phyloP scores from a whole-genome alignment of 2,888 invertebrate genomes.

The Seira sanloemensis region DNA sequence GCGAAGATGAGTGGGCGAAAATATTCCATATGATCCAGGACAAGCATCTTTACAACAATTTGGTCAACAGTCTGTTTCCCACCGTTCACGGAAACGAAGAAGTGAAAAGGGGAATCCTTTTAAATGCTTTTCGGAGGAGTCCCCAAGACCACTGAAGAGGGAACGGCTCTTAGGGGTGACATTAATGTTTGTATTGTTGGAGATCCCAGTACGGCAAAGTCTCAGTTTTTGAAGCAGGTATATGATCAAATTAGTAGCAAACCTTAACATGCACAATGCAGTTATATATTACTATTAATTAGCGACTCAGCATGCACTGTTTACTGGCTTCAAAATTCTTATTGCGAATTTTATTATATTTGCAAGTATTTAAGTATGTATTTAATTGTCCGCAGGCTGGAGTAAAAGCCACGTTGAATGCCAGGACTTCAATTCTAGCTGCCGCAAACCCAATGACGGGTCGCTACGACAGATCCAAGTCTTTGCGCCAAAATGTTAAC shows the following conservation, averaged over 20 bases:
- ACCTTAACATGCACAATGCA: no score
- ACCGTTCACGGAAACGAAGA: conserved; percentile 96
- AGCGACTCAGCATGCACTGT: no score
- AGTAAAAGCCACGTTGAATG: conserved; percentile 77
- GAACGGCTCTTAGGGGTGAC: conserved; percentile 95
- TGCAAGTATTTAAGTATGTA: neutral
- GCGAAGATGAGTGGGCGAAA: conserved; percentile 94
- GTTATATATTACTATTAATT: no score
- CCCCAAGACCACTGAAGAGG: conserved; percentile 93
- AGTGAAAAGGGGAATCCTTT: conserved; percentile 91
- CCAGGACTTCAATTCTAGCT: conserved; percentile 83
- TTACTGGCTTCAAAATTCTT: no score
- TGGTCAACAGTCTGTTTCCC: conserved; percentile 94
- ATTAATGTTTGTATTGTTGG: conserved; percentile 98
- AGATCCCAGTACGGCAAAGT: conserved; percentile 99
- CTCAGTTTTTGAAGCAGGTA: conserved; percentile 95
- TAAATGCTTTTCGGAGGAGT: conserved; percentile 99
- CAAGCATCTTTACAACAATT: conserved; percentile 89
- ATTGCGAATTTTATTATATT: neutral
- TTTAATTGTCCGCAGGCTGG: conserved; percentile 76
- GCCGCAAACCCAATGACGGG: conserved; percentile 95
- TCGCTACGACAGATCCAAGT: conserved; percentile 90
- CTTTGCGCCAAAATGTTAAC: conserved; percentile 92
- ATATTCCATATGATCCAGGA: conserved; percentile 98
- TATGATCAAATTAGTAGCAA: no score